Conservation (phyloP, 2,797 vertebrate genomes). For the Morus bassanus region DNA sequence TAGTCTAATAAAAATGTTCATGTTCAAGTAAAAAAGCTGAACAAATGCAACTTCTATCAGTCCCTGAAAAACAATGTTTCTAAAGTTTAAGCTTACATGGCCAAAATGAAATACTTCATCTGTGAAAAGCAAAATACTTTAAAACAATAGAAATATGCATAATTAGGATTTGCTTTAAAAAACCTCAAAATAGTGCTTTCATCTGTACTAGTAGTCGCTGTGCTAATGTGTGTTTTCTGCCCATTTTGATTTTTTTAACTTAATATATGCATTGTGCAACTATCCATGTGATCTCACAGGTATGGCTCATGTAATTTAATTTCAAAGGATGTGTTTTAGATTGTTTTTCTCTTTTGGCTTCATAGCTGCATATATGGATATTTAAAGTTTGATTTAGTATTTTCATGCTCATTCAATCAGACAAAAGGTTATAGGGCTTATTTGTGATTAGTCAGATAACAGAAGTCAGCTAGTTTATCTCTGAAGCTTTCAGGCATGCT, state of each 20-base stretch:
- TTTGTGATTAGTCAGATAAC: neutral
- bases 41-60: neutral
- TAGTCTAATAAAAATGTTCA: neutral
- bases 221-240: neutral
- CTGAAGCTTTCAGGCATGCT: neutral
- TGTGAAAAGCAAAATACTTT: neutral
- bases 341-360: no score
- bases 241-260: neutral
- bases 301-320: neutral
- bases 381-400: neutral
- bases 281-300: neutral
- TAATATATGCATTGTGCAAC: neutral
- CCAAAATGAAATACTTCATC: neutral
- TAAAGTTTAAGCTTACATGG: neutral
- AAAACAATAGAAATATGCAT: neutral
- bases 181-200: neutral
- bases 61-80: neutral
- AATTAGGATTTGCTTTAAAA: neutral
- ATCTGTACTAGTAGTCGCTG: neutral
- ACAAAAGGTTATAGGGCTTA: neutral
- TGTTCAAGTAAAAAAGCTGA: neutral
- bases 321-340: neutral
- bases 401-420: neutral
- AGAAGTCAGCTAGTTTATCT: neutral
- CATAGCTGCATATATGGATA: no score